Conservation (phyloP, 2,797 vertebrate species). For the Xiphophorus birchmanni region DNA sequence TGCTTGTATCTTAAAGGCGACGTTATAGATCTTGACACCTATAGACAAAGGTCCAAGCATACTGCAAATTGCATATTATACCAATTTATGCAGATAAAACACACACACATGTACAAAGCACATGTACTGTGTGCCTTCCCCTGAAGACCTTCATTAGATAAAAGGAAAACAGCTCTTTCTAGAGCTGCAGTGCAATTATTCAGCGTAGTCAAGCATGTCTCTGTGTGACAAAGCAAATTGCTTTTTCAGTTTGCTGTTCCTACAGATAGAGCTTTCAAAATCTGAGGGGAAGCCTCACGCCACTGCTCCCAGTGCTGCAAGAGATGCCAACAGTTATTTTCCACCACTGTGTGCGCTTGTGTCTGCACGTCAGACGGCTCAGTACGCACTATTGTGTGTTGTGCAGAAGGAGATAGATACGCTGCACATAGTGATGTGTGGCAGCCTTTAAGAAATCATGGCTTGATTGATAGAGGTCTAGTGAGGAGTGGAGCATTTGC, state of each 20-base stretch:
- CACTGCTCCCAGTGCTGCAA: constrained; percentile 64
- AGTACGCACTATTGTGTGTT: constrained; percentile 37
- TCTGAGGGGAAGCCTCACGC: constrained; percentile 73
- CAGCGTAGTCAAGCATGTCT: constrained; percentile 84
- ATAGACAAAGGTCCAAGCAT: constrained; percentile 24
- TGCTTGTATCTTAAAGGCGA: constrained; percentile 33
- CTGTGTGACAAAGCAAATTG: constrained; percentile 87
- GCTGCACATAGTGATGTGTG: constrained; percentile 30
- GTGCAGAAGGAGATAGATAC: constrained; percentile 34
- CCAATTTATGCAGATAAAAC: background rate
- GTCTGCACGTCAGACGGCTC: constrained; percentile 66
- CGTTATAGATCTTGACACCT: constrained; percentile 19
- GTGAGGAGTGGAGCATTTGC: constrained; percentile 22
- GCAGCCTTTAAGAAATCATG: constrained; percentile 41
- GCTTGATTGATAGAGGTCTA: constrained; percentile 44
- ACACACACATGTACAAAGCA: constrained; percentile 23
- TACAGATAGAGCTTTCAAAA: constrained; percentile 80
- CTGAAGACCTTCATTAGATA: constrained; percentile 83
- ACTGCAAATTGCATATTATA: constrained; percentile 23
- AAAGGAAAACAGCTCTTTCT: constrained; percentile 81
- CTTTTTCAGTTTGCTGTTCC: constrained; percentile 82
- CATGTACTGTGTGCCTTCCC: constrained; percentile 41
- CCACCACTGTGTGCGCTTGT: constrained; percentile 58
- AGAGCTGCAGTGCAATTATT: constrained; percentile 83
- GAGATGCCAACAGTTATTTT: constrained; percentile 78